Conservation (phyloP, 2,113 vertebrate species). For the Lates calcarifer region DNA sequence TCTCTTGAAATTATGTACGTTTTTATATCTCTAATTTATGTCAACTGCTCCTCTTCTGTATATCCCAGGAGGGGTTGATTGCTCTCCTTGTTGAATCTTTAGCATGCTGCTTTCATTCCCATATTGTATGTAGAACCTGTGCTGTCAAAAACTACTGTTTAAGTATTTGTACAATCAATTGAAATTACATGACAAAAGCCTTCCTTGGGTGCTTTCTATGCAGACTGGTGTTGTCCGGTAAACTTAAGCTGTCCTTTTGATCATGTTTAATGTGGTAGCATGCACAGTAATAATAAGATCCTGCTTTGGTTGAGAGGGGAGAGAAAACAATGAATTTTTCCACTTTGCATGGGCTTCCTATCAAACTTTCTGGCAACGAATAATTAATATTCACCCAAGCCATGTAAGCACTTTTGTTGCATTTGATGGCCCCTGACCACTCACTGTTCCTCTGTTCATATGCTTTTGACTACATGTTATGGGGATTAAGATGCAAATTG, state of each 20-base stretch:
- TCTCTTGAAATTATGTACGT: not conserved
- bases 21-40: conserved; percentile 30
- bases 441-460: conserved; percentile 30
- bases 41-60: not conserved
- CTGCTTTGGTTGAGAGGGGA: conserved; percentile 33
- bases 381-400: conserved; percentile 61
- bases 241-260: conserved; percentile 31
- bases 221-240: conserved; percentile 11
- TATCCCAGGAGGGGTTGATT: not conserved
- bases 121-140: not conserved
- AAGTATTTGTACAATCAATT: conserved; percentile 12
- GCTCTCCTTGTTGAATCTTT: conserved; percentile 4
- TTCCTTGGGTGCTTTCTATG: not conserved
- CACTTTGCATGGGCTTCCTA: conserved; percentile 37
- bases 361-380: conserved; percentile 53
- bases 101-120: conserved; percentile 24
- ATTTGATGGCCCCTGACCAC: conserved; percentile 54
- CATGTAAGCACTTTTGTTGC: conserved; percentile 71
- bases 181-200: conserved; percentile 26
- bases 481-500: conserved; percentile 74
- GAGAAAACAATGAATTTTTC: conserved; percentile 20
- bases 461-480: conserved; percentile 56
- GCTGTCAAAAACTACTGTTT: not conserved
- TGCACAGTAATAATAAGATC: not conserved
- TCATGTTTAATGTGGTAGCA: conserved; percentile 9